Percentiles rank a stretch among this genome's conserved stretches.
phyloP scores from a whole-genome alignment of 2,113 vertebrate species.

The Mirounga angustirostris region DNA sequence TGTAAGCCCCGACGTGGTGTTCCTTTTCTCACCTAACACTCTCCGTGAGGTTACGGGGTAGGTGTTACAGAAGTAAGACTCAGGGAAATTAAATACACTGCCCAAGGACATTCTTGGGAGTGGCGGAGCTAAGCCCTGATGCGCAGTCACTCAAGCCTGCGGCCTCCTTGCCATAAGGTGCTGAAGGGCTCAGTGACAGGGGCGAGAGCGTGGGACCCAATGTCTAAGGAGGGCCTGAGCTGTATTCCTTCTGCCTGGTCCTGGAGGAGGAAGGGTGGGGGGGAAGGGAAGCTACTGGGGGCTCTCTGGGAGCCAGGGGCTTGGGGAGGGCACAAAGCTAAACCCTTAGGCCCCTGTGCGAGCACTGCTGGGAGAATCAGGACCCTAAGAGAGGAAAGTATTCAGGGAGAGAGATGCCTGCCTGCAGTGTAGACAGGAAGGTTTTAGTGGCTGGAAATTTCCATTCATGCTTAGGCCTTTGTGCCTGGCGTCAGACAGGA shows the following conservation, averaged over 20 bases:
- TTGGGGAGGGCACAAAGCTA: slow-evolving; percentile 33
- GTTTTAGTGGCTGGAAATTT: slow-evolving; percentile 2
- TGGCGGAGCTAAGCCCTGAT: background rate
- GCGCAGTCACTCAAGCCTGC: background rate
- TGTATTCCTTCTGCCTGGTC: background rate
- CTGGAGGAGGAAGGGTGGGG: fast-evolving
- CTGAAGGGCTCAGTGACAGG: background rate
- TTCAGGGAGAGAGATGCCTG: slow-evolving; percentile 55
- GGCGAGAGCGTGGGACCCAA: background rate
- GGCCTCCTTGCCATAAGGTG: background rate
- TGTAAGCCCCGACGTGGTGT: too few relatives aligned
- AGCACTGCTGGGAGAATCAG: slow-evolving; percentile 40
- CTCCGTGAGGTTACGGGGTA: fast-evolving
- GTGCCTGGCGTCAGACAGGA: background rate
- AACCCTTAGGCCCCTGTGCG: background rate
- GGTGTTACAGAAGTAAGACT: background rate
- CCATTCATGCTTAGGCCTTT: background rate
- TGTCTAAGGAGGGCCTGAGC: fast-evolving
- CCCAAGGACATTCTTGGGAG: background rate
- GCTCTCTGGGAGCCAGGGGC: fast-evolving
- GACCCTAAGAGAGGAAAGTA: background rate
- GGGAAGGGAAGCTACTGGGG: background rate
- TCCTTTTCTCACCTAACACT: background rate
- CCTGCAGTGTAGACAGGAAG: background rate
- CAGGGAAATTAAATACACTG: background rate